Conservation (phyloP, 2,113 vertebrate genomes). For the Serilophus lunatus region DNA sequence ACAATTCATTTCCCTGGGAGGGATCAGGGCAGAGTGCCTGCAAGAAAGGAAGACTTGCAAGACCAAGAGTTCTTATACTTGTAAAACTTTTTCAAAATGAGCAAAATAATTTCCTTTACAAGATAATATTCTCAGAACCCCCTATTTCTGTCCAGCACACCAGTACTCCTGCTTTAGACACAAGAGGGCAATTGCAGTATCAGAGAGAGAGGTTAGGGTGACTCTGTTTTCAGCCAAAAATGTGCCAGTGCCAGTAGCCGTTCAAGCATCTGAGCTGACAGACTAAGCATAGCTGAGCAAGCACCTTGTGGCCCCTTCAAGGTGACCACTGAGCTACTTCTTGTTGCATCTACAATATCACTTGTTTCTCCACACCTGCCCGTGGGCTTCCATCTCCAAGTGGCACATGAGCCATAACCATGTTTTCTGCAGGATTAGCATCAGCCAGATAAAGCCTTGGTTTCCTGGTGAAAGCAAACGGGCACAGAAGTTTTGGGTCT, state of each 20-base stretch:
- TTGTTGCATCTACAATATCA: not conserved
- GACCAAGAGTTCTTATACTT: not conserved
- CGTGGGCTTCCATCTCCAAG: not conserved
- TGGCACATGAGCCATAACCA: not conserved
- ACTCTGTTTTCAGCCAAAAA: not conserved
- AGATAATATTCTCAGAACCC: not conserved
- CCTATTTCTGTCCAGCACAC: not conserved
- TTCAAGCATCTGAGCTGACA: not conserved
- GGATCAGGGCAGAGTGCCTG: not conserved
- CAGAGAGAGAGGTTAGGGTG: not conserved
- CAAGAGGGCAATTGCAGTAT: not conserved
- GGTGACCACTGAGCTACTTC: not conserved
- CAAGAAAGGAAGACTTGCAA: not conserved
- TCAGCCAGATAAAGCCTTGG: not conserved
- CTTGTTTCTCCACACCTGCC: not conserved
- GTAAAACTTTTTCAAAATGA: not conserved
- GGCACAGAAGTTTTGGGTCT: not conserved
- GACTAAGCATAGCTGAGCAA: not conserved
- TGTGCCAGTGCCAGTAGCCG: not conserved
- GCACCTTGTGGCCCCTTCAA: not conserved
- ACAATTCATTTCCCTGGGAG: rapidly evolving
- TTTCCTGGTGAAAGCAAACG: not conserved
- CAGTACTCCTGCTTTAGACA: not conserved
- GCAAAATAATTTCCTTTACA: not conserved
- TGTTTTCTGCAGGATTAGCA: not conserved